Percentiles rank a stretch among this genome's conserved stretches.
These are phyloP conservation scores for Papilio glaucus DNA, from an alignment of 1,140 invertebrate species.

Conservation along the genomic window DNA sequence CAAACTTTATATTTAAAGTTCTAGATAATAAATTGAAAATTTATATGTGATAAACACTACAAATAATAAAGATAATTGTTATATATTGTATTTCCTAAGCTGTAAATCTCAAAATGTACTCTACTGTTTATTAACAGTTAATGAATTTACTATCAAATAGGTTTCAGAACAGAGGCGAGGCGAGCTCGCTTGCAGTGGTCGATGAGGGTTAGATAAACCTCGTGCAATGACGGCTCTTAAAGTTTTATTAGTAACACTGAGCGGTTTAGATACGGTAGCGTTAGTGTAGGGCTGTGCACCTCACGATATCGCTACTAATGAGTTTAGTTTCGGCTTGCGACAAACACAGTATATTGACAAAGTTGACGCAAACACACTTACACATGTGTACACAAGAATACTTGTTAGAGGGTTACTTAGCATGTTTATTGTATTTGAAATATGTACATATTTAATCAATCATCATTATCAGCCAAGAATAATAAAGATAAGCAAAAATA, in stretches of 20 bases:
- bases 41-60: not conserved
- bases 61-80: not conserved
- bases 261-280: constrained; percentile 10
- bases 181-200: not conserved
- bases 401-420: too few species aligned
- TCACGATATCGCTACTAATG: constrained; percentile 14
- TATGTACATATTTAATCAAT: not conserved
- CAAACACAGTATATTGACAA: not conserved
- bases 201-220: constrained; percentile 20
- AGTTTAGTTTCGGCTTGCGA: not conserved
- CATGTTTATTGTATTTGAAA: not conserved
- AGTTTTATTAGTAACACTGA: constrained; percentile 32
- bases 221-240: constrained; percentile 32
- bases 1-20: too few species aligned
- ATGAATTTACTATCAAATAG: not conserved
- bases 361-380: not conserved
- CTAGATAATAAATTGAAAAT: too few species aligned
- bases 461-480: not conserved
- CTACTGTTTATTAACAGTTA: not conserved
- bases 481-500: too few species aligned
- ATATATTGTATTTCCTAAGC: not conserved
- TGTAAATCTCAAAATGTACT: not conserved
- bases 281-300: constrained; percentile 15
- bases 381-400: not conserved
- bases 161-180: not conserved